Percentiles rank a stretch among this genome's conserved stretches.
phyloP scores from a whole-genome alignment of 2,888 invertebrate genomes.

The Hetaerina titia region DNA sequence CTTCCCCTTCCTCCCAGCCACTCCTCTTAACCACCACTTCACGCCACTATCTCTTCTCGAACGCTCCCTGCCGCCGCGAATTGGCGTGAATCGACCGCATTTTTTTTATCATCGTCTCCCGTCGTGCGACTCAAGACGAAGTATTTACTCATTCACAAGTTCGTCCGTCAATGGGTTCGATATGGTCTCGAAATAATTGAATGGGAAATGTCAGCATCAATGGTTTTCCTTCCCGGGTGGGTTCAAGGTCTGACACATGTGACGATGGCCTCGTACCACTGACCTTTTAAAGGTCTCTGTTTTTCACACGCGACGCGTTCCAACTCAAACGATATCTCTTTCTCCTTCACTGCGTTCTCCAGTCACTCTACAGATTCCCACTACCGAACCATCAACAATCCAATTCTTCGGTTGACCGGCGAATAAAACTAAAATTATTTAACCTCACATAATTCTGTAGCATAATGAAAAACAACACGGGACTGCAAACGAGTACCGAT shows the following conservation, averaged over 20 bases:
- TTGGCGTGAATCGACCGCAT: neutral
- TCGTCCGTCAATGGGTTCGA: conserved; percentile 18
- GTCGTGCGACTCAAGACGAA: neutral
- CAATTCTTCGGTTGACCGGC: too few relatives aligned
- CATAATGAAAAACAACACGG: too few relatives aligned
- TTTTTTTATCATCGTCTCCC: neutral
- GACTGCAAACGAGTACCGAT: too few relatives aligned
- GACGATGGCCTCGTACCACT: neutral
- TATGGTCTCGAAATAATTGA: neutral
- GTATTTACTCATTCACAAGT: neutral
- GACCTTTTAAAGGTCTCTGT: neutral
- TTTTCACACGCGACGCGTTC: neutral
- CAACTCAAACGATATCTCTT: neutral
- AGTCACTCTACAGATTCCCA: neutral
- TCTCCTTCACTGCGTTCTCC: neutral
- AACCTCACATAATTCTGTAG: too few relatives aligned
- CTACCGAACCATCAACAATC: neutral
- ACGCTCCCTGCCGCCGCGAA: neutral
- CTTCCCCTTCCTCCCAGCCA: neutral
- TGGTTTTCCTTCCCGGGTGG: neutral
- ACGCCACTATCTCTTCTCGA: neutral
- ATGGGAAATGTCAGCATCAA: conserved; percentile 32
- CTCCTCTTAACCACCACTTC: neutral
- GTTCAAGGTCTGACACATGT: neutral
- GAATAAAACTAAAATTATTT: too few relatives aligned